Evolutionary conservation across 2,888 invertebrate species (phyloP).

Genomic region (Drosophila colorata): DNA sequence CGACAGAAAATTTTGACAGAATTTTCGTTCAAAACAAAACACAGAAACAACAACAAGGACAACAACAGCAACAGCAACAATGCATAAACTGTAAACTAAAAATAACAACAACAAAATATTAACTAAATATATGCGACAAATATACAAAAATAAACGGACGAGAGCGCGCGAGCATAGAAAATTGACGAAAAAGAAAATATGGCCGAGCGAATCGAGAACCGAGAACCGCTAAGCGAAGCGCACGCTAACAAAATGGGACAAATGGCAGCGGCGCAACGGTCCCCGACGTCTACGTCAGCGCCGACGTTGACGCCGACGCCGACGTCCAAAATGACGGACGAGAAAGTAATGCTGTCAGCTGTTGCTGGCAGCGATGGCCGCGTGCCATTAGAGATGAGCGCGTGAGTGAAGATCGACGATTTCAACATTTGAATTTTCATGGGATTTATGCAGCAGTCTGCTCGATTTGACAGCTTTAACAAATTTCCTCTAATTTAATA

Average conservation of each 20-base stretch:
- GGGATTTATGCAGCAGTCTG: too few species aligned
- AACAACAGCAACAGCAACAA: conserved; percentile 34
- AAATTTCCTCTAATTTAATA: too few species aligned
- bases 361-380: conserved; percentile 34
- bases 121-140: conserved; percentile 70
- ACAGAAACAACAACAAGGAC: conserved; percentile 24
- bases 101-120: conserved; percentile 75
- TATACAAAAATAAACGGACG: conserved; percentile 70
- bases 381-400: conserved; percentile 31
- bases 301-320: conserved; percentile 14
- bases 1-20: conserved; percentile 3
- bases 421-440: too few species aligned
- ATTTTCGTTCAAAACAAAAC: conserved; percentile 12
- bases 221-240: conserved; percentile 51
- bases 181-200: conserved; percentile 1
- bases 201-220: neutral
- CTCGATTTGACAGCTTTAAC: too few species aligned
- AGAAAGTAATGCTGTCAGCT: conserved; percentile 45
- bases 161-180: conserved; percentile 42
- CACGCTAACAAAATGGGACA: conserved; percentile 69
- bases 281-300: conserved; percentile 19
- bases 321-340: conserved; percentile 39
- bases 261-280: conserved; percentile 40
- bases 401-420: conserved; percentile 32
- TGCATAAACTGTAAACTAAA: conserved; percentile 64